A percentile compares a stretch with the other conserved stretches of the same genome.
phyloP scores from a whole-genome alignment of 2,113 vertebrate genomes.

The Proteles cristata region DNA sequence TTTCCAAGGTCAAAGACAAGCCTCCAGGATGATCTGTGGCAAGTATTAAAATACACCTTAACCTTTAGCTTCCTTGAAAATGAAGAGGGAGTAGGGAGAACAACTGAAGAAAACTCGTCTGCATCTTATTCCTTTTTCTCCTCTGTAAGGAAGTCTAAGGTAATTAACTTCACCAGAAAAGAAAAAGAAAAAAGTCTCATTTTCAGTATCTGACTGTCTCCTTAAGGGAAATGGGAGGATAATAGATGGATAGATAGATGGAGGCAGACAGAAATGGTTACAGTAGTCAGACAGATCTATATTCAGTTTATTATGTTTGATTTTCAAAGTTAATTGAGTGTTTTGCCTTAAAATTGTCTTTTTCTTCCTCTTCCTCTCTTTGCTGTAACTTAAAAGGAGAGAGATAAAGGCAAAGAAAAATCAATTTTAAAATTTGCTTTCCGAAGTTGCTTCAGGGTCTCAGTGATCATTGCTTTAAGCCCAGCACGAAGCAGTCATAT shows the following conservation, averaged over 20 bases:
- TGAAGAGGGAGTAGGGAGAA: neutral
- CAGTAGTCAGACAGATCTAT: conserved; percentile 67
- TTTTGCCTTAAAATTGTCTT: conserved; percentile 71
- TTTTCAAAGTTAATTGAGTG: conserved; percentile 76
- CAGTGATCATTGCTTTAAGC: conserved; percentile 8
- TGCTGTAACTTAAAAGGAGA: conserved; percentile 64
- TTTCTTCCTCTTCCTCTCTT: conserved; percentile 61
- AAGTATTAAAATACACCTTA: neutral
- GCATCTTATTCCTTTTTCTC: neutral
- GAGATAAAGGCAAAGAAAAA: conserved; percentile 57
- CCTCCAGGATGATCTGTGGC: neutral
- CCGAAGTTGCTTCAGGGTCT: conserved; percentile 31
- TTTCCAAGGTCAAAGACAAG: neutral
- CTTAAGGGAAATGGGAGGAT: conserved; percentile 42
- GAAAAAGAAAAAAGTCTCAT: neutral
- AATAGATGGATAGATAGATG: conserved; percentile 45
- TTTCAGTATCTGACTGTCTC: conserved; percentile 56
- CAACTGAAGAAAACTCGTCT: neutral
- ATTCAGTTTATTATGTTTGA: conserved; percentile 73
- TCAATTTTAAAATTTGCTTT: conserved; percentile 62
- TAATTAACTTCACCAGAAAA: conserved; percentile 55
- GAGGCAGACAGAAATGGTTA: conserved; percentile 52
- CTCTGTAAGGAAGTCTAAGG: neutral
- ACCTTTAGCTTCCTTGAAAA: neutral
- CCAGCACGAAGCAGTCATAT: neutral